Evolutionary conservation across 2,888 invertebrate genomes (phyloP).

Genomic region (Andrena marginata): DNA sequence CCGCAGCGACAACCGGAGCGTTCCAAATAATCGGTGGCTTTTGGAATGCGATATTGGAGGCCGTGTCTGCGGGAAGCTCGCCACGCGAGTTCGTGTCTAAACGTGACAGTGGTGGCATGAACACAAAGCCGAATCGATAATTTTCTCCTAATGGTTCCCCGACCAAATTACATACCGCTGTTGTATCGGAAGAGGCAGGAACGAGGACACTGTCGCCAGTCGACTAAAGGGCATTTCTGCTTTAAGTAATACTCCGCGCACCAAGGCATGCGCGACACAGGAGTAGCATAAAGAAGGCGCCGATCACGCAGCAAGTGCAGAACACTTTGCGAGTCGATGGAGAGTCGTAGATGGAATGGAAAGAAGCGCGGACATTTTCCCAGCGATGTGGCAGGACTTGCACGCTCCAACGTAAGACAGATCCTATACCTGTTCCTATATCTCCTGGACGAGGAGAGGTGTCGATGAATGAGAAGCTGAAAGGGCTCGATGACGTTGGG

Average conservation of each 20-base stretch:
- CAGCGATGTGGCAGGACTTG: too few species aligned
- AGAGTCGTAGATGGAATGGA: background rate
- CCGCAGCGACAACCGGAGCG: background rate
- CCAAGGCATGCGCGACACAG: too few species aligned
- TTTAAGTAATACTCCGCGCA: too few species aligned
- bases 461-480: background rate
- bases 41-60: conserved; percentile 32
- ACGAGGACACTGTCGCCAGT: background rate
- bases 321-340: background rate
- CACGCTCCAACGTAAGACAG: too few species aligned
- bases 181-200: background rate
- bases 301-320: too few species aligned
- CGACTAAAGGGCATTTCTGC: background rate
- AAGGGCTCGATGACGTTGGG: background rate
- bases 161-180: conserved; percentile 39
- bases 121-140: conserved; percentile 60
- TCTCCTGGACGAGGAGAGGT: background rate
- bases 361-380: too few species aligned
- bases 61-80: conserved; percentile 14
- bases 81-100: conserved; percentile 35
- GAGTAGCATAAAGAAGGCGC: too few species aligned
- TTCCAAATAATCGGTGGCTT: conserved; percentile 31
- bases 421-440: too few species aligned
- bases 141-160: conserved; percentile 29
- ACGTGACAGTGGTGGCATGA: too few species aligned